phyloP scores from a whole-genome alignment of 2,113 vertebrate species.

The Larimichthys crocea region DNA sequence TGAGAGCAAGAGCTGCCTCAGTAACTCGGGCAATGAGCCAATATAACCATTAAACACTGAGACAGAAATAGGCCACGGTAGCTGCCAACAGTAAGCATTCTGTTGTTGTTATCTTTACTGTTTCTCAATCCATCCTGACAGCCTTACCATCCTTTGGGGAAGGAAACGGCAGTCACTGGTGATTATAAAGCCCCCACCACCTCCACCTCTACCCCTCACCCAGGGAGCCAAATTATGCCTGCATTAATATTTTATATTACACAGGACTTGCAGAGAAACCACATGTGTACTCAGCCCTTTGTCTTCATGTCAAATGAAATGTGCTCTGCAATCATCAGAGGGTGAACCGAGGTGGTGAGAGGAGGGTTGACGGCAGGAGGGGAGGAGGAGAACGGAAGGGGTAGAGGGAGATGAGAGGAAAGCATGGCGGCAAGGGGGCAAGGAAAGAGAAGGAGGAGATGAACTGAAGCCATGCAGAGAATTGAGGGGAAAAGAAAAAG shows the following conservation, averaged over 20 bases:
- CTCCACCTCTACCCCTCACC: conserved; percentile 58
- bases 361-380: conserved; percentile 38
- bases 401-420: conserved; percentile 28
- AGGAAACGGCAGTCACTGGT: conserved; percentile 80
- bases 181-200: conserved; percentile 72
- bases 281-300: conserved; percentile 81
- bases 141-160: conserved; percentile 79
- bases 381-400: conserved; percentile 21
- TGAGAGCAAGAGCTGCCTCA: conserved; percentile 58
- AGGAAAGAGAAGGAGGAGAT: conserved; percentile 12
- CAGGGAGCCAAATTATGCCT: conserved; percentile 83
- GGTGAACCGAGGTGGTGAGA: conserved; percentile 45
- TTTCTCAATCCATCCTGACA: conserved; percentile 83
- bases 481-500: conserved; percentile 4
- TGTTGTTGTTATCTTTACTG: conserved; percentile 76
- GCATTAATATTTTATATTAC: conserved; percentile 86
- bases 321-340: conserved; percentile 75
- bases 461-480: conserved; percentile 15
- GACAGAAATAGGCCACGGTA: conserved; percentile 79
- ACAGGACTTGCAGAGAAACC: conserved; percentile 75
- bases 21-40: conserved; percentile 67
- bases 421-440: conserved; percentile 10
- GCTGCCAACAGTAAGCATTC: conserved; percentile 75
- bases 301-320: conserved; percentile 83
- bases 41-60: conserved; percentile 70